phyloP scores from a whole-genome alignment of 1,140 invertebrate genomes.

The Drosophila malerkotliana region DNA sequence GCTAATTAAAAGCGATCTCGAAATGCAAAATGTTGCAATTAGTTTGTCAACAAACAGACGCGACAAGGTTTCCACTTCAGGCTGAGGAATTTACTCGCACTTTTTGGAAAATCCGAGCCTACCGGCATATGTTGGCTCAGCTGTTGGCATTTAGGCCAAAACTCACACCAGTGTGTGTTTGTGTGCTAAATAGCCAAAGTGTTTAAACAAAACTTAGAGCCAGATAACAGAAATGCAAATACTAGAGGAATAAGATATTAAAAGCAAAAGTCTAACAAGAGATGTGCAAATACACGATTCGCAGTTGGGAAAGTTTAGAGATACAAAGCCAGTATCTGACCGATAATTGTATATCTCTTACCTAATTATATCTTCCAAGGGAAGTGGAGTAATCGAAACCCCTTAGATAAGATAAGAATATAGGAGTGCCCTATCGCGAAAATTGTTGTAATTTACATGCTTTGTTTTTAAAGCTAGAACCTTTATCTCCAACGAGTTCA shows the following conservation, averaged over 20 bases:
- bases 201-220: constrained; percentile 53
- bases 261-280: constrained; percentile 1
- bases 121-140: constrained; percentile 57
- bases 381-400: constrained; percentile 13
- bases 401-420: constrained; percentile 26
- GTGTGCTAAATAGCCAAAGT: constrained; percentile 52
- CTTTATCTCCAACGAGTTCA: background rate
- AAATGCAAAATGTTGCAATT: constrained; percentile 68
- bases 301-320: constrained; percentile 17
- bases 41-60: constrained; percentile 61
- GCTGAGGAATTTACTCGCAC: constrained; percentile 23
- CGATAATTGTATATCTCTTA: constrained; percentile 6
- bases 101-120: constrained; percentile 52
- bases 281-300: background rate
- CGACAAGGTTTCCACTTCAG: constrained; percentile 61
- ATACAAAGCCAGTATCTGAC: background rate
- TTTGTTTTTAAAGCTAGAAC: background rate
- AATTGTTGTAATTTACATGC: constrained; percentile 17
- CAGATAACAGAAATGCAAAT: constrained; percentile 56
- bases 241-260: constrained; percentile 19
- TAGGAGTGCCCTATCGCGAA: background rate
- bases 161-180: constrained; percentile 3
- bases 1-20: constrained; percentile 67
- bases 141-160: constrained; percentile 54
- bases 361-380: constrained; percentile 10